Evolutionary conservation across 2,888 invertebrate species (phyloP), one percentile per base, ranked within the genome.

Genomic region (Melanotus villosus): DNA sequence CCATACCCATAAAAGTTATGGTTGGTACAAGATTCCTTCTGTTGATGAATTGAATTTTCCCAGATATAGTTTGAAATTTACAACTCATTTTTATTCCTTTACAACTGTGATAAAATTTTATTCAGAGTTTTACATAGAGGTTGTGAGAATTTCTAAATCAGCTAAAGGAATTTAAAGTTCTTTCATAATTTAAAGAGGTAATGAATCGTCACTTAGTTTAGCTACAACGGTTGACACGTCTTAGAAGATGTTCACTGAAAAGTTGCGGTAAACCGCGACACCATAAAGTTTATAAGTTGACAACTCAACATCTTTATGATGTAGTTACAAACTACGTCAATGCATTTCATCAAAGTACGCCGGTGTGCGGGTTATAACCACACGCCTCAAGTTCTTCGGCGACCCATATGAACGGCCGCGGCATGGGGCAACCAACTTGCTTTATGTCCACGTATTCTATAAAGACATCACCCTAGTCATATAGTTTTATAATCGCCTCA

Each of bases 231-330:
- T 65, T 56, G 58, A 52, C 59, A 58, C 21, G 59, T 59, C 59
- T 66, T 43, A 23, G 62, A 36, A 54, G 19, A 65, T 38, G 52
- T 64, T 65, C 45, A 58, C 50, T 70, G 63, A 70, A 66, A 68
- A 71, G 50, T 56, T 79, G 76, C 73, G 76, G 78, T 78, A 79
- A 80, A 82, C 80, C 81, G 76, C 80, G 79, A 80, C 80, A 79
- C 79, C 79, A 81, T 81, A 81, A 81, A 82, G 77, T 79, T 78
- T 72, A 67, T 76, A 72, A 74, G 78, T 79, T 80, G 81, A 80
- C 81, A 81, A 76, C 75, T 76, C 64, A 80, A 81, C 81, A 80
- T 80, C 80, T 82, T 82, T 82, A 82, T 80, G 82, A 78, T 80
- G 80, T 80, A 79, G 80, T 80, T 79, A 80, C 77, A 75, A 77